These are phyloP conservation scores for Oligia strigilis DNA, from an alignment of 2,888 invertebrate species.

Conservation along the genomic window DNA sequence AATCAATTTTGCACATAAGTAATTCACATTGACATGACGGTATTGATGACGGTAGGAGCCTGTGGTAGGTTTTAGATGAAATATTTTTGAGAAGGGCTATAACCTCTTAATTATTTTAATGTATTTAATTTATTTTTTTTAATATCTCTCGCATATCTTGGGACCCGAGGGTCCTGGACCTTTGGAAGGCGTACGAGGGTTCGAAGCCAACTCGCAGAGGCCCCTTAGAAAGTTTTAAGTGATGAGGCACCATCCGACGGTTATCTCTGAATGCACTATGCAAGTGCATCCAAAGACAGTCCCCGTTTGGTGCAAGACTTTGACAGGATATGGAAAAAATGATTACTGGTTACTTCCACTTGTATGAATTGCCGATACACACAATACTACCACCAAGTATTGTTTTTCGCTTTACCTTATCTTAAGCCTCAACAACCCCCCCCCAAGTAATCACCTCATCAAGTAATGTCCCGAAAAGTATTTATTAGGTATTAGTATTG, in stretches of 20 bases:
- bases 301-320: not conserved
- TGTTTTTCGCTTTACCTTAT: no score
- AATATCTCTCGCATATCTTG: not conserved
- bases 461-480: not conserved
- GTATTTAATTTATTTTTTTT: not conserved
- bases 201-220: not conserved
- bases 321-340: not conserved
- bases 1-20: conserved; percentile 11
- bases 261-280: not conserved
- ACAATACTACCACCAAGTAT: not conserved
- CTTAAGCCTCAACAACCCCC: no score
- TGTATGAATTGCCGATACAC: not conserved
- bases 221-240: not conserved
- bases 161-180: no score
- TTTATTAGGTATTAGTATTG: not conserved
- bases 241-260: not conserved
- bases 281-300: not conserved
- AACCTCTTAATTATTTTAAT: not conserved
- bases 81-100: not conserved
- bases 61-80: not conserved
- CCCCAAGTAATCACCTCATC: no score
- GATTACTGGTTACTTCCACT: not conserved
- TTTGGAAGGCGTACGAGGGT: not conserved
- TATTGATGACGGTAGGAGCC: not conserved
- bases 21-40: conserved; percentile 3